Conservation (phyloP, 2,888 invertebrate genomes). For the Sturmia bella region DNA sequence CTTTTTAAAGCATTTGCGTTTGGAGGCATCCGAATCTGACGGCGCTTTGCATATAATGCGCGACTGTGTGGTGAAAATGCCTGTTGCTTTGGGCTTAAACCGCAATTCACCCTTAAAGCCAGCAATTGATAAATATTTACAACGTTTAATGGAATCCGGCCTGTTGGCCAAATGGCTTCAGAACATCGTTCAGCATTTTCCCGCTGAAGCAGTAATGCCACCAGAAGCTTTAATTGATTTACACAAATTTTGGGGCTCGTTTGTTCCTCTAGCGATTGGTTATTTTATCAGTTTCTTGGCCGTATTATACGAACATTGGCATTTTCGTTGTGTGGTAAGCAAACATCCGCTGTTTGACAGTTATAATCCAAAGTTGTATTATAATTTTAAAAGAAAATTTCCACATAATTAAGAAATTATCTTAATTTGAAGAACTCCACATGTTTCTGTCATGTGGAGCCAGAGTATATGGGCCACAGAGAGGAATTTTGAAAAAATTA, state of each 20-base stretch:
- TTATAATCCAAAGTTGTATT: slow-evolving; percentile 81
- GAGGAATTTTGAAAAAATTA: too few species aligned
- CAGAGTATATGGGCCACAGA: too few species aligned
- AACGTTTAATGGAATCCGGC: slow-evolving; percentile 88
- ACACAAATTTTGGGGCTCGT: slow-evolving; percentile 89
- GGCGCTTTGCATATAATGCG: slow-evolving; percentile 88
- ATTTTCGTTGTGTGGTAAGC: slow-evolving; percentile 86
- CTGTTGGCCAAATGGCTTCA: slow-evolving; percentile 90
- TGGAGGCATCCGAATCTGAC: slow-evolving; percentile 83
- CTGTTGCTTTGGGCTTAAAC: slow-evolving; percentile 90
- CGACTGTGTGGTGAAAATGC: slow-evolving; percentile 90
- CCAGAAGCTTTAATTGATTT: slow-evolving; percentile 90
- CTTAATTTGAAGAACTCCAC: too few species aligned
- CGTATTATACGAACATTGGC: slow-evolving; percentile 85
- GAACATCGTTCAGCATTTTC: slow-evolving; percentile 86
- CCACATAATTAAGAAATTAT: slow-evolving; percentile 39
- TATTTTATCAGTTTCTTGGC: slow-evolving; percentile 84
- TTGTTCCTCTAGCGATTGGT: slow-evolving; percentile 88
- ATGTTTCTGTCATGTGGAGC: too few species aligned
- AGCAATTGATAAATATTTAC: slow-evolving; percentile 86
- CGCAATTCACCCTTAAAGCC: slow-evolving; percentile 91
- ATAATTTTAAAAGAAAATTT: slow-evolving; percentile 75
- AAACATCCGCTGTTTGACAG: slow-evolving; percentile 88
- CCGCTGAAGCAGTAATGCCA: slow-evolving; percentile 84
- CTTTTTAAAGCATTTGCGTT: slow-evolving; percentile 86